Base-by-base conservation (phyloP, 2,797 vertebrate species). In the Danio jaintianensis region DNA sequence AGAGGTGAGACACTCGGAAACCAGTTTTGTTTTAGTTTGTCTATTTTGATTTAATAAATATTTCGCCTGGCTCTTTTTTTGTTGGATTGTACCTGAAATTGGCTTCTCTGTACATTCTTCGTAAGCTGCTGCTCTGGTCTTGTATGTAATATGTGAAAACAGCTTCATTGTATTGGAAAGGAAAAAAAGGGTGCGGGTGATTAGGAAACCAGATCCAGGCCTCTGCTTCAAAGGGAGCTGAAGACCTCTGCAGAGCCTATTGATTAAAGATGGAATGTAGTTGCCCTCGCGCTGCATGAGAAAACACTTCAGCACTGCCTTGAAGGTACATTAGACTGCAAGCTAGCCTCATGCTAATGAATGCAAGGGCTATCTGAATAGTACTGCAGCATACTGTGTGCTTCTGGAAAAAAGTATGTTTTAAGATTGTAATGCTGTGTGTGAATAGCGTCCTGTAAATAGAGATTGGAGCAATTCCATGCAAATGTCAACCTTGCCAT, bases 131-230 rank as follows among this genome's bases (percentile, higher is more conserved):
- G 29, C 50, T 7, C 48, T 13, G 11, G 42, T 52, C 59, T 77
- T 18, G 47, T 50, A 20, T 55, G 52, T 67, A 20, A 40, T 47
- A 86, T 86, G 86, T 88, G 87, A 91, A 91, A 92, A 91, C 81
- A 29, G 86, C 86, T 89, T 84, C 83, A 89, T 91, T 93, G 91
- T 92, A 91, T 93, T 87, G 86, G 88, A 89, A 90, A 91, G 88
- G 89, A 87, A 76, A 29, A n/a, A 88, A 87, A 86, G 87, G 89
- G 88, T 87, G 85, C 89, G 82, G 84, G 85, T 86, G 88, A 92
- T 93, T 92, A 92, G 90, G 90, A 91, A 93, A 93, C 89, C 92
- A 93, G 92, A 93, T 89, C 92, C 88, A 88, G 71, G 78, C 83
- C 88, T 87, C 48, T 20, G 83, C 89, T 91, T 93, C 90, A 92